Conservation (phyloP, 2,797 vertebrate species). For the Delichon dasypus region DNA sequence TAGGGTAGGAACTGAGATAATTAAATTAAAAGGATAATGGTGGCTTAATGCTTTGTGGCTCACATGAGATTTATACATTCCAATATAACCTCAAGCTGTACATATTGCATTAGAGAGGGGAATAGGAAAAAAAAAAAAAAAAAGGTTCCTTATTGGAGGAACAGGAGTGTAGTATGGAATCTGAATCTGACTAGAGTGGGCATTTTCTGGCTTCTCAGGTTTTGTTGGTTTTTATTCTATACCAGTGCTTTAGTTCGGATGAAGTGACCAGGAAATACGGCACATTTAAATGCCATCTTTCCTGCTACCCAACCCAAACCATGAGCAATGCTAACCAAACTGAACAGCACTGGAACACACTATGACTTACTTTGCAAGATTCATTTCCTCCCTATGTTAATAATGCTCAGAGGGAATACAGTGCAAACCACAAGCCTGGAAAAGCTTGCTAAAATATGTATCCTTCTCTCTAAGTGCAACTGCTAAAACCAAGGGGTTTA, state of each 20-base stretch:
- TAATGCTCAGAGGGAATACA: constrained; percentile 51
- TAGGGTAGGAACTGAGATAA: constrained; percentile 77
- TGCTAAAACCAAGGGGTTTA: background rate
- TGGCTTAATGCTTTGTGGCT: constrained; percentile 75
- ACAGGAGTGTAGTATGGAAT: constrained; percentile 5
- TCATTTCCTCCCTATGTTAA: constrained; percentile 63
- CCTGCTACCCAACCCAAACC: background rate
- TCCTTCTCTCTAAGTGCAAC: background rate
- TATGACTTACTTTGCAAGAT: constrained; percentile 48
- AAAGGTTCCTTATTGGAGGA: constrained; percentile 46
- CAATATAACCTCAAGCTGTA: constrained; percentile 77
- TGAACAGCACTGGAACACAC: constrained; percentile 26
- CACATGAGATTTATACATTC: constrained; percentile 76
- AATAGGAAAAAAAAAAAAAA: background rate
- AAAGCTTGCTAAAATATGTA: constrained; percentile 23
- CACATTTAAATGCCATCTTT: background rate
- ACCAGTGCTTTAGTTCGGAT: background rate
- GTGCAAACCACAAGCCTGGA: constrained; percentile 33
- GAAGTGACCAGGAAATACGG: background rate
- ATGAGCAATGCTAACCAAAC: background rate
- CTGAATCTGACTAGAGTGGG: constrained; percentile 30
- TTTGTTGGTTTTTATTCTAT: background rate
- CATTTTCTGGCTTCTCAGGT: background rate
- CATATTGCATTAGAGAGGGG: constrained; percentile 67
- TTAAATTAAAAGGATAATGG: constrained; percentile 80